A percentile compares a stretch with the other conserved stretches of the same genome.
These are phyloP conservation scores for Varecia variegata DNA, from an alignment of 2,797 vertebrate genomes.

Conservation along the genomic window DNA sequence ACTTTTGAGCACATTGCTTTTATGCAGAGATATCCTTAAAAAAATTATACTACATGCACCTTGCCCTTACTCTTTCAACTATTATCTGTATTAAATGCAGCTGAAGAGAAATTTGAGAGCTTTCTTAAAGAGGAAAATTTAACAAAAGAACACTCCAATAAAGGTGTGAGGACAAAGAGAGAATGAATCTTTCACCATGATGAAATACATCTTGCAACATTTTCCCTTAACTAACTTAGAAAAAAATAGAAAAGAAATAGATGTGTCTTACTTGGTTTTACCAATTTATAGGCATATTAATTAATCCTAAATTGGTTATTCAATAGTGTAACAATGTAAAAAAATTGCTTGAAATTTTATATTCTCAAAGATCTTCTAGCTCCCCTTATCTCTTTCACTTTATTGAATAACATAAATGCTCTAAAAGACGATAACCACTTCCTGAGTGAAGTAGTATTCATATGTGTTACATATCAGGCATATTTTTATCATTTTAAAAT, in stretches of 20 bases:
- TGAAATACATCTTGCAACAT: neutral
- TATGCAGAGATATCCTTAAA: neutral
- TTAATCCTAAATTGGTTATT: neutral
- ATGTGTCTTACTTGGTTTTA: neutral
- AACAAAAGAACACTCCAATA: neutral
- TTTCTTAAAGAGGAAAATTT: neutral
- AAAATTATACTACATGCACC: neutral
- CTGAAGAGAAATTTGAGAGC: neutral
- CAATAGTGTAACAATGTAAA: neutral
- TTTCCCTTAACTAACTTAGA: neutral
- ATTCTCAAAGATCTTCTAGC: neutral
- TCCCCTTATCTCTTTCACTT: neutral
- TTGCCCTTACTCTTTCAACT: neutral
- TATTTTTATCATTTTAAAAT: conserved; percentile 24
- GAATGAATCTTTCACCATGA: neutral
- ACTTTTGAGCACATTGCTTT: neutral
- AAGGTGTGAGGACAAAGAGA: neutral
- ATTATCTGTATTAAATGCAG: neutral
- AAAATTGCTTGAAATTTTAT: neutral
- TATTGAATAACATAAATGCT: neutral
- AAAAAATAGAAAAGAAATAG: neutral
- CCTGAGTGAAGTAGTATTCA: neutral
- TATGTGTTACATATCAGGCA: neutral
- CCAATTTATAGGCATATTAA: neutral
- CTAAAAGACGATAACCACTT: neutral